Evolutionary conservation across 2,888 invertebrate species (phyloP).

Genomic region (Drosophila monieri): DNA sequence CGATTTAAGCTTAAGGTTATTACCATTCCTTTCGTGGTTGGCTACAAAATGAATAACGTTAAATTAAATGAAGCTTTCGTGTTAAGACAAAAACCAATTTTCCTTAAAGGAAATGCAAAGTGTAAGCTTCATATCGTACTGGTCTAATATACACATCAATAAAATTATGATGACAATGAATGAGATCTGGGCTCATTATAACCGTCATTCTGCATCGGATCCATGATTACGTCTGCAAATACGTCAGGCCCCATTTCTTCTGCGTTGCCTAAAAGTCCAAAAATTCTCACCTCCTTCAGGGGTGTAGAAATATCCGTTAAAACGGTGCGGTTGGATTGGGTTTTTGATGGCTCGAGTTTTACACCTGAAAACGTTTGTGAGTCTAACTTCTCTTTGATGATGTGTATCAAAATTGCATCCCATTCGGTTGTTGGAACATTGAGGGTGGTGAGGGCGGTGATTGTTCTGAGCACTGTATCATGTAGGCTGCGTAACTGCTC

Average conservation of each 20-base stretch:
- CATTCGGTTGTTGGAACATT: too few species aligned
- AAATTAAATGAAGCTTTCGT: conserved; percentile 58
- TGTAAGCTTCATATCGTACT: conserved; percentile 43
- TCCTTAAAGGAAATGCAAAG: conserved; percentile 11
- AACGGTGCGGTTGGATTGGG: conserved; percentile 61
- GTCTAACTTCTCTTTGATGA: too few species aligned
- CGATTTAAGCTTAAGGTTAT: conserved; percentile 16
- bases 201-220: conserved; percentile 9
- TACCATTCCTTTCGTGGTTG: conserved; percentile 17
- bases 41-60: conserved; percentile 51
- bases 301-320: conserved; percentile 52
- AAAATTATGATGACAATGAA: conserved; percentile 41
- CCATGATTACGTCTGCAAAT: conserved; percentile 13
- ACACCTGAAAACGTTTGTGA: too few species aligned
- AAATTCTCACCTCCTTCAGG: conserved; percentile 36
- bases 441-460: too few species aligned
- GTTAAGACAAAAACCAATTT: conserved; percentile 23
- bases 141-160: conserved; percentile 45
- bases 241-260: background rate
- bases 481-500: too few species aligned
- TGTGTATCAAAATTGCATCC: too few species aligned
- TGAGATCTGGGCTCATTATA: too few species aligned
- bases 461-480: too few species aligned
- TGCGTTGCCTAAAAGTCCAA: conserved; percentile 52
- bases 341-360: too few species aligned